A percentile compares a stretch with the other conserved stretches of the same genome.
Conservation (phyloP, 2,797 vertebrate species). For the Eurystomus glaucurus region DNA sequence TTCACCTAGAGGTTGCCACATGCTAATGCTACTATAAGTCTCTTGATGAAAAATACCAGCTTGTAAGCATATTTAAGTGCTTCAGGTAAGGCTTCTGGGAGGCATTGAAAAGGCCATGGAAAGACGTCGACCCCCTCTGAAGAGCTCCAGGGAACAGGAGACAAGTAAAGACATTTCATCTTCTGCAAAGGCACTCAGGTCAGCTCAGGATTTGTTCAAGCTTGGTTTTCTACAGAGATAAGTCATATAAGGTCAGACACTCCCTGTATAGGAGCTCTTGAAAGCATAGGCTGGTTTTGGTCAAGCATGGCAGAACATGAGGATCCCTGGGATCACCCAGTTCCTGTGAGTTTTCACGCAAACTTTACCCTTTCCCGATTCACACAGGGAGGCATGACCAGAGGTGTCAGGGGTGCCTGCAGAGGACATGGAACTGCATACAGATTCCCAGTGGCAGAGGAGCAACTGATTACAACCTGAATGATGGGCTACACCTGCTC, state of each 20-base stretch:
- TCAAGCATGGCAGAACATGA: not conserved
- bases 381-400: not conserved
- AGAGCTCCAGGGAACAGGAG: not conserved
- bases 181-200: not conserved
- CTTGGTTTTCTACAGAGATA: not conserved
- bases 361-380: not conserved
- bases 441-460: not conserved
- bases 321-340: not conserved
- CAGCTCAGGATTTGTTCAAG: not conserved
- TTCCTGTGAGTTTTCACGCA: not conserved
- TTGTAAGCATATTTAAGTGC: not conserved
- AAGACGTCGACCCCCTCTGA: not conserved
- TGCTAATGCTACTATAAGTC: not conserved
- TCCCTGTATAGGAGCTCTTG: not conserved
- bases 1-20: not conserved
- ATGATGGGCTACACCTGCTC: not conserved
- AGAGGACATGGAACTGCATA: not conserved
- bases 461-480: not conserved
- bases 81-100: not conserved
- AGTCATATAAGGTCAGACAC: fast-evolving
- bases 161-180: not conserved
- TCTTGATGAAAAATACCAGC: not conserved
- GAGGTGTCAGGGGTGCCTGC: not conserved
- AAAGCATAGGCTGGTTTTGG: not conserved
- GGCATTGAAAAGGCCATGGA: not conserved